These are phyloP conservation scores for Mus spicilegus DNA, from an alignment of 2,113 vertebrate genomes.

Conservation along the genomic window DNA sequence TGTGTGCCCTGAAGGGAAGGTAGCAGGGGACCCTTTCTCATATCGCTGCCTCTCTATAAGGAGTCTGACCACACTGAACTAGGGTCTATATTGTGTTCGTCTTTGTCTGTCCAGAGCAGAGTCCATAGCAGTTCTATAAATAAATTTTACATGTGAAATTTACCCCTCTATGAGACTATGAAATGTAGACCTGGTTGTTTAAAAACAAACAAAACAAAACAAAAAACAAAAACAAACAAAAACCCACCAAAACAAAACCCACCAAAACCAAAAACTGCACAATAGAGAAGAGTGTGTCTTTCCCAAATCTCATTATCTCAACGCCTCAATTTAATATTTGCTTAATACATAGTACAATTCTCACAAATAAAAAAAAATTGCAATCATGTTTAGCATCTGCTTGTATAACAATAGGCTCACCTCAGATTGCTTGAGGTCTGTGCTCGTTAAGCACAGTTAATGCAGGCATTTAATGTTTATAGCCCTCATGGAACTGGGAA, in stretches of 20 bases:
- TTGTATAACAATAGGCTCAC: not conserved
- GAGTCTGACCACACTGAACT: not conserved
- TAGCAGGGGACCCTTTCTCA: not conserved
- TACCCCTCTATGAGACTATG: not conserved
- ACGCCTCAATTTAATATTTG: not conserved
- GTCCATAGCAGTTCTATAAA: not conserved
- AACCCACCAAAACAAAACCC: too few species aligned
- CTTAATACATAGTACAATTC: slow-evolving; percentile 9
- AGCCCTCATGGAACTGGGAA: not conserved
- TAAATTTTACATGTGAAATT: not conserved
- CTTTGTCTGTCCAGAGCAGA: not conserved
- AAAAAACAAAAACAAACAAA: too few species aligned
- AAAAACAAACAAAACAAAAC: too few species aligned
- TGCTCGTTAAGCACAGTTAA: not conserved
- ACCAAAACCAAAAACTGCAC: not conserved
- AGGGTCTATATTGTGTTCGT: not conserved
- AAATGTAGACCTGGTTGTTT: not conserved
- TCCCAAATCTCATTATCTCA: not conserved
- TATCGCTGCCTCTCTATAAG: not conserved
- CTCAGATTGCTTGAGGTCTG: not conserved
- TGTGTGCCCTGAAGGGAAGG: too few species aligned
- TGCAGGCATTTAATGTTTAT: not conserved
- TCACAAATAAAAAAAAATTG: not conserved
- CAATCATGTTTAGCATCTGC: not conserved
- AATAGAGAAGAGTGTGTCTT: not conserved